Conservation (phyloP, 1,140 invertebrate species). For the Kradibia gibbosae region DNA sequence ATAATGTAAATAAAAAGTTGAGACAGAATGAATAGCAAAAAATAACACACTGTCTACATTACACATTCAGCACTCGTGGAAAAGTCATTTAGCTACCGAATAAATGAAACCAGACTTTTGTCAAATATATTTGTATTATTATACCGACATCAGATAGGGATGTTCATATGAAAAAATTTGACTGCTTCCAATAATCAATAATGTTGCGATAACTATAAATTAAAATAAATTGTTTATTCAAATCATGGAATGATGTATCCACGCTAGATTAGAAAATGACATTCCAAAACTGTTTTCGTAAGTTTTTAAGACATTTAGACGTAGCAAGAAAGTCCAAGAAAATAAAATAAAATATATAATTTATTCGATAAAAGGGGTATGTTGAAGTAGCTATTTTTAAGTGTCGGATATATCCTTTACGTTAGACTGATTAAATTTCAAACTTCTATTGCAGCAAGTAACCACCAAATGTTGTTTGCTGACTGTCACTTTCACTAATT, state of each 20-base stretch:
- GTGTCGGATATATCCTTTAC: slow-evolving; percentile 39
- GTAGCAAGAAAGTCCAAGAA: background rate
- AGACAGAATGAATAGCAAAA: background rate
- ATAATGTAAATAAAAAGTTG: background rate
- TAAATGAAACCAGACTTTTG: slow-evolving; percentile 23
- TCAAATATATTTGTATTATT: slow-evolving; percentile 22
- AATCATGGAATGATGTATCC: background rate
- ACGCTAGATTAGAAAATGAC: background rate
- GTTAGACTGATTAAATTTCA: slow-evolving; percentile 47
- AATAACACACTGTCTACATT: background rate
- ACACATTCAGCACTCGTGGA: slow-evolving; percentile 53
- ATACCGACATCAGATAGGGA: background rate
- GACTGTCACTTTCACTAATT: slow-evolving; percentile 26
- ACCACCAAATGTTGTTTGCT: background rate
- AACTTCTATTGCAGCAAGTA: slow-evolving; percentile 41
- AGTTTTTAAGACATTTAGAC: background rate
- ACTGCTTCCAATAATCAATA: background rate
- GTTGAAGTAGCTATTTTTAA: slow-evolving; percentile 36
- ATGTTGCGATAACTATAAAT: background rate
- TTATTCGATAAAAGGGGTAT: slow-evolving; percentile 15
- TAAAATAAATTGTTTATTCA: background rate
- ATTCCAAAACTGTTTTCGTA: no score
- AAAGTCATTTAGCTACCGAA: slow-evolving; percentile 41
- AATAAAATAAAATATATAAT: slow-evolving; percentile 19
- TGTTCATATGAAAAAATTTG: background rate